A percentile compares a stretch with the other conserved stretches of the same genome.
These are phyloP conservation scores for Heliconius ethilla DNA, from an alignment of 2,888 invertebrate species.

Conservation along the genomic window DNA sequence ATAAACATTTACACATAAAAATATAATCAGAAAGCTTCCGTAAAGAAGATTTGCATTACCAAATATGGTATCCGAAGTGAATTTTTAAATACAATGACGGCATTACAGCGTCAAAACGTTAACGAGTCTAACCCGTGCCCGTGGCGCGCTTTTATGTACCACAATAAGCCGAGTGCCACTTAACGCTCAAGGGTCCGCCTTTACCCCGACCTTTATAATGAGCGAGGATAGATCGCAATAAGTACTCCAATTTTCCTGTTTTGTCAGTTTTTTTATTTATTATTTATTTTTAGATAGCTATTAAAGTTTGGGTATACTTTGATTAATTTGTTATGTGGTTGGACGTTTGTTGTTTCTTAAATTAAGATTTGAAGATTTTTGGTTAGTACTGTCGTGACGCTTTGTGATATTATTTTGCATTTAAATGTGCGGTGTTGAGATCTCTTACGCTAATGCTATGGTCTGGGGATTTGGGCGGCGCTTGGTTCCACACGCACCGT, in stretches of 20 bases:
- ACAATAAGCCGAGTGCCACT: conserved; percentile 46
- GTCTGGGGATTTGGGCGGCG: too few relatives aligned
- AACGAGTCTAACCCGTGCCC: conserved; percentile 46
- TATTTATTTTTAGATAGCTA: conserved; percentile 22
- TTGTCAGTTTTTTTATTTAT: conserved; percentile 35
- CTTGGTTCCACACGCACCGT: too few relatives aligned
- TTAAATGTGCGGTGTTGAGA: too few relatives aligned
- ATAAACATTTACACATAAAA: conserved; percentile 11
- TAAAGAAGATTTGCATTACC: conserved; percentile 33
- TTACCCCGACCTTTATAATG: conserved; percentile 47
- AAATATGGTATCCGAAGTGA: conserved; percentile 32
- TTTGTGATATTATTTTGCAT: too few relatives aligned
- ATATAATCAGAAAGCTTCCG: not conserved
- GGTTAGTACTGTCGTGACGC: too few relatives aligned
- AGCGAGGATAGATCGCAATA: conserved; percentile 46
- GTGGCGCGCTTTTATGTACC: conserved; percentile 44
- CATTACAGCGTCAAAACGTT: conserved; percentile 45
- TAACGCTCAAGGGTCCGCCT: conserved; percentile 44
- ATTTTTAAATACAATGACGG: conserved; percentile 43
- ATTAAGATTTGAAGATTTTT: too few relatives aligned
- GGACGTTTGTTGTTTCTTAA: too few relatives aligned
- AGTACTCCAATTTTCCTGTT: conserved; percentile 43
- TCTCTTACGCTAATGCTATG: too few relatives aligned
- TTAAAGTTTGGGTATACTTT: not conserved
- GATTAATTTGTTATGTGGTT: too few relatives aligned